phyloP scores from a whole-genome alignment of 1,140 invertebrate species.

The Metaphire vulgaris region DNA sequence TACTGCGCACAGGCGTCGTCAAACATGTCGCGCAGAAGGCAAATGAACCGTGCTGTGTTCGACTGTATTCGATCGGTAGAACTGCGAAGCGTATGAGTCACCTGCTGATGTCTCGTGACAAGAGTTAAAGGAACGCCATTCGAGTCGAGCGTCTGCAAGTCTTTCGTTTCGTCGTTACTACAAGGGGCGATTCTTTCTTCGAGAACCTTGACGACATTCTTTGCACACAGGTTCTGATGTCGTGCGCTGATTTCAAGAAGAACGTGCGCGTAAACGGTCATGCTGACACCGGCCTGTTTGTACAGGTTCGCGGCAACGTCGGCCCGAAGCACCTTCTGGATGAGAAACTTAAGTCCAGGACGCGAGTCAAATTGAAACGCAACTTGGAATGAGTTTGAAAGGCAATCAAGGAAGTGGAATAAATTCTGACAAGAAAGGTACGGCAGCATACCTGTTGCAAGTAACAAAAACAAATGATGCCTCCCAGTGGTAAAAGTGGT shows the following conservation, averaged over 20 bases:
- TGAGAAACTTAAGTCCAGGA: slow-evolving; percentile 82
- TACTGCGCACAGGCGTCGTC: slow-evolving; percentile 61
- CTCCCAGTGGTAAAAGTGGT: too few species aligned
- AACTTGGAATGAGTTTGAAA: slow-evolving; percentile 71
- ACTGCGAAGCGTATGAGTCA: background rate
- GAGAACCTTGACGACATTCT: slow-evolving; percentile 62
- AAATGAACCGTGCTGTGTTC: background rate
- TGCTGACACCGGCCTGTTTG: slow-evolving; percentile 81
- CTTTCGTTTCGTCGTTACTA: background rate
- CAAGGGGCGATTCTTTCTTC: slow-evolving; percentile 49
- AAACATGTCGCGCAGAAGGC: slow-evolving; percentile 53
- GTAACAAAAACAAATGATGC: too few species aligned
- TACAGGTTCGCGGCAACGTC: slow-evolving; percentile 84
- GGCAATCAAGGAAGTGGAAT: slow-evolving; percentile 65
- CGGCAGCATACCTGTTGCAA: slow-evolving; percentile 51
- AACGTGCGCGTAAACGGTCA: slow-evolving; percentile 80
- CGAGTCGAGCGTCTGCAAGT: background rate
- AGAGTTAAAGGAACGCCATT: background rate
- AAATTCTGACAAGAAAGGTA: slow-evolving; percentile 56
- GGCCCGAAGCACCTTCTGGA: slow-evolving; percentile 83
- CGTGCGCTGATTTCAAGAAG: slow-evolving; percentile 71
- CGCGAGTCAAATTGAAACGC: slow-evolving; percentile 78
- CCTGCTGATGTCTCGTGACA: background rate
- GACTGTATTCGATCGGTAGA: background rate
- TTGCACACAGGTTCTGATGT: slow-evolving; percentile 57